Base-by-base conservation (phyloP, 2,888 invertebrate species). In the Agonum fuliginosum region DNA sequence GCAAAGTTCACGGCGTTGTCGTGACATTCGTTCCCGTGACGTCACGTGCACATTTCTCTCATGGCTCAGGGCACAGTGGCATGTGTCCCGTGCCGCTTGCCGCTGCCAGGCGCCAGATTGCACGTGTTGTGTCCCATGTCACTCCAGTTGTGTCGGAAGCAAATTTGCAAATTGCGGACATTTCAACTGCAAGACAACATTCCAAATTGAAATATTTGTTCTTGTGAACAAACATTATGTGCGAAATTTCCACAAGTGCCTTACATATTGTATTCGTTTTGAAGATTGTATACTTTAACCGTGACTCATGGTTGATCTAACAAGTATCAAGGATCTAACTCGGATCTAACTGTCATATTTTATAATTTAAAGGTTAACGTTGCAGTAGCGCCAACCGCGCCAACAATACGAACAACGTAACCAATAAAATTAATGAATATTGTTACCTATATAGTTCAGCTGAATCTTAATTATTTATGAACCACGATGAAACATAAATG, bases 131-230 rank as follows among this genome's bases (percentile, higher is more conserved):
- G n/a, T n/a, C 54, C 12, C 67, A 19, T 67, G 67, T 37, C 41
- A 37, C 12, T 20, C 65, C 65, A 37, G 41, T 14, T 37, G 41
- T 41, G 67, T 22, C 41, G 41, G 20, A 37, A 67, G 19, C 67
- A 20, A 67, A 67, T 62, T 62, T 62, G 67, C 67, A 67, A 41
- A 67, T 67, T 67, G 67, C 24, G 67, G 27, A 2, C 22, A 67
- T 67, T 41, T 67, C 54, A 24, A 1, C 27, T 4, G 20, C 54
- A 54, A 48, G 54, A 24, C 24, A 24, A 54, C 24, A 54, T 24
- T 54, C 22, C 12, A 22, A 54, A 54, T 54, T 54, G 24, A 54
- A 54, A 54, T 54, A 24, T 54, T 22, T 43, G 43, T 43, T 43
- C 54, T 12, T 24, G 20, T 54, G 3, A 24, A 22, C 22, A 20